Conservation (phyloP, 2,113 vertebrate genomes). For the Lamprologus speciosus region DNA sequence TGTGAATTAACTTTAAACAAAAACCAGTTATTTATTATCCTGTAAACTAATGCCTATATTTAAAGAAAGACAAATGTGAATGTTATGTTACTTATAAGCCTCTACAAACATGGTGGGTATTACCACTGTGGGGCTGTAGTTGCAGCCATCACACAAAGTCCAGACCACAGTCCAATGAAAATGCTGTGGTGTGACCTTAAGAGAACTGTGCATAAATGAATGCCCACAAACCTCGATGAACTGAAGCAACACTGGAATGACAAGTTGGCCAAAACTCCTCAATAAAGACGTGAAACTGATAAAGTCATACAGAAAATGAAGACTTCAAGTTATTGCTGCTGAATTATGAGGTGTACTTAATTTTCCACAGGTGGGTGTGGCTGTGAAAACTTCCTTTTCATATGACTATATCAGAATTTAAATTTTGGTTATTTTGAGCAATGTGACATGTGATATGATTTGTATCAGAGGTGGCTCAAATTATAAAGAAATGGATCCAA, state of each 20-base stretch:
- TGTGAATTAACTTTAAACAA: too few species aligned
- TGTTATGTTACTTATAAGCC: too few species aligned
- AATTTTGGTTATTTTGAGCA: neutral
- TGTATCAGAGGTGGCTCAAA: neutral
- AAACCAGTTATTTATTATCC: too few species aligned
- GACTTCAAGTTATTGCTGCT: neutral
- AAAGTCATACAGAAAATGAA: neutral
- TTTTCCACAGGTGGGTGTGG: neutral
- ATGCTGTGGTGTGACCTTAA: neutral
- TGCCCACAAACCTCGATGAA: neutral
- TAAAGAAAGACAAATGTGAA: too few species aligned
- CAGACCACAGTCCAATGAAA: neutral
- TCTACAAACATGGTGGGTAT: too few species aligned
- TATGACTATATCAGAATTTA: neutral
- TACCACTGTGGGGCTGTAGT: too few species aligned
- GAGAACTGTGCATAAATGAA: neutral
- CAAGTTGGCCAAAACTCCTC: neutral
- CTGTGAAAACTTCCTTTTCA: neutral
- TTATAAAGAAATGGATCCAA: neutral
- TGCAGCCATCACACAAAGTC: neutral
- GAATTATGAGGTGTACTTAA: neutral
- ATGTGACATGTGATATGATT: neutral
- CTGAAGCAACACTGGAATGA: neutral
- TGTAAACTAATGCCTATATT: too few species aligned
- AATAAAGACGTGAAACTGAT: neutral